Evolutionary conservation across 2,113 vertebrate species (phyloP).

Genomic region (Trogon surrucura): DNA sequence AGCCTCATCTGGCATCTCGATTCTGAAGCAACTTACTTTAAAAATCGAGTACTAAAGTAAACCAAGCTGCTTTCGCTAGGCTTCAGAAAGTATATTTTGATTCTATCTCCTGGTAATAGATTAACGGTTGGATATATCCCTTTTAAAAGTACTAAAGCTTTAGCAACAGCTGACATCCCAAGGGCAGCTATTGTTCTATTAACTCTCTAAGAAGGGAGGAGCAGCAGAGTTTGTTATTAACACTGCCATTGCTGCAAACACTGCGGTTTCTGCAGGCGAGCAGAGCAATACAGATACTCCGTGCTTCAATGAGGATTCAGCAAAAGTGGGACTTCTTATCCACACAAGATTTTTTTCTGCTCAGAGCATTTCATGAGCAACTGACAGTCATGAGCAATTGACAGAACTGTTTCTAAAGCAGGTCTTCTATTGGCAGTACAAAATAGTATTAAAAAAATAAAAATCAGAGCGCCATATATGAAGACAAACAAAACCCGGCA

Average conservation of each 20-base stretch:
- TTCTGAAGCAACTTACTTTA: not conserved
- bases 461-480: not conserved
- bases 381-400: not conserved
- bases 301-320: not conserved
- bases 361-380: not conserved
- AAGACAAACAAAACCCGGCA: not conserved
- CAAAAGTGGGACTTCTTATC: not conserved
- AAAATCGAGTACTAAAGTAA: constrained; percentile 7
- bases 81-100: not conserved
- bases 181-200: constrained; percentile 26
- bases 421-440: not conserved
- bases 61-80: not conserved
- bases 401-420: not conserved
- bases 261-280: not conserved
- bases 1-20: not conserved
- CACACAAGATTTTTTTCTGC: not conserved
- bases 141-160: not conserved
- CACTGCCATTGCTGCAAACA: not conserved
- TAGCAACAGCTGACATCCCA: not conserved
- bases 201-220: not conserved
- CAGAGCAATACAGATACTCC: not conserved
- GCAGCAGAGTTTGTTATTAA: not conserved
- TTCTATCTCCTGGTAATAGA: not conserved
- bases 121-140: not conserved
- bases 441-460: not conserved